These are phyloP conservation scores for Drosophila parthenogenetica DNA, from an alignment of 2,888 invertebrate genomes.

Conservation along the genomic window DNA sequence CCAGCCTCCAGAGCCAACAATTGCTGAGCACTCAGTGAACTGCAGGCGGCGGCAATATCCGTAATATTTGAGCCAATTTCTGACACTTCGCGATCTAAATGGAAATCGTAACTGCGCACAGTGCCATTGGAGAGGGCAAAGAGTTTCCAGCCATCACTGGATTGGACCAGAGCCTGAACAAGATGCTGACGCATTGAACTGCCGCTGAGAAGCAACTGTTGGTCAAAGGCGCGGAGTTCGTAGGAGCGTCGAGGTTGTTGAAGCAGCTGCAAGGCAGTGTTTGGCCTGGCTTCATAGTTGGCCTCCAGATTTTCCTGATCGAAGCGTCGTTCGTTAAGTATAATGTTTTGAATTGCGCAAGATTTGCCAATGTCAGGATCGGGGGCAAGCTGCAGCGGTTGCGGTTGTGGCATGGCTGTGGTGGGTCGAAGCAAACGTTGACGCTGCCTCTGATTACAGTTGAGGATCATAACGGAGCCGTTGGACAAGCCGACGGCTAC, in stretches of 20 bases:
- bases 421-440: constrained; percentile 41
- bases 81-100: constrained; percentile 74
- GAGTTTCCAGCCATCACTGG: constrained; percentile 80
- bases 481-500: constrained; percentile 83
- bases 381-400: constrained; percentile 14
- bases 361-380: constrained; percentile 81
- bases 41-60: constrained; percentile 73
- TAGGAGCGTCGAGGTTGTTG: constrained; percentile 76
- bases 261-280: constrained; percentile 73
- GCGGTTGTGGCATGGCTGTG: constrained; percentile 36
- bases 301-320: constrained; percentile 36
- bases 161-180: constrained; percentile 80
- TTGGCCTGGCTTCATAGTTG: constrained; percentile 66
- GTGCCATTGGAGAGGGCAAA: constrained; percentile 81
- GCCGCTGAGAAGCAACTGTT: constrained; percentile 82
- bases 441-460: constrained; percentile 75
- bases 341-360: constrained; percentile 85
- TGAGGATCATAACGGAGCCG: constrained; percentile 83
- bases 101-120: constrained; percentile 82
- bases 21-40: constrained; percentile 53
- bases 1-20: constrained; percentile 63
- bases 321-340: constrained; percentile 81
- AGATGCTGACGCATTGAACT: constrained; percentile 81
- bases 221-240: constrained; percentile 80
- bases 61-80: constrained; percentile 28